phyloP scores from a whole-genome alignment of 1,140 invertebrate species.

The Drosophila nasuta region DNA sequence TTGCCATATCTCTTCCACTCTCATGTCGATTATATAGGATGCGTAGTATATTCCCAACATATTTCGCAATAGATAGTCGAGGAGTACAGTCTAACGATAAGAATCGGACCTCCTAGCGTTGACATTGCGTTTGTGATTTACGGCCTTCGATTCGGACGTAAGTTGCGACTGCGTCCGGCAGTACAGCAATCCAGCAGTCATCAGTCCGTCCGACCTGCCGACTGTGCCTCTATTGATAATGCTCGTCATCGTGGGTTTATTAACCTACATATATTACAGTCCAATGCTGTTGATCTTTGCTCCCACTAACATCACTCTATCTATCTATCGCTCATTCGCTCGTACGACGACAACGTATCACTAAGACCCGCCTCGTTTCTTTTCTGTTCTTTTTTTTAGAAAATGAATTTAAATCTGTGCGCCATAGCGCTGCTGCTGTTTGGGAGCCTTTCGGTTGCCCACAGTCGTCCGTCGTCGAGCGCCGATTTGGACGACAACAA shows the following conservation, averaged over 20 bases:
- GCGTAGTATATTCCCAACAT: not conserved
- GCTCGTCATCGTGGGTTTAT: slow-evolving; percentile 62
- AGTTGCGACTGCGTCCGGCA: not conserved
- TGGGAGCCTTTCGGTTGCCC: slow-evolving; percentile 56
- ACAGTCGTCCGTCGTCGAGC: slow-evolving; percentile 57
- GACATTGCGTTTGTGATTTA: slow-evolving; percentile 27
- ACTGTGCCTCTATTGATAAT: slow-evolving; percentile 8
- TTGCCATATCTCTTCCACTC: not conserved
- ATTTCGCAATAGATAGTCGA: slow-evolving; percentile 8
- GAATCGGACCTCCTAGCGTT: slow-evolving; percentile 17
- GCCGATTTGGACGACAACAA: slow-evolving; percentile 68
- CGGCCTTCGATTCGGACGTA: slow-evolving; percentile 18
- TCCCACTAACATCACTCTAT: not conserved
- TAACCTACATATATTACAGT: slow-evolving; percentile 75
- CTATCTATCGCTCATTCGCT: not conserved
- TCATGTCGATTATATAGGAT: not conserved
- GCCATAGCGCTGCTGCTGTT: slow-evolving; percentile 81
- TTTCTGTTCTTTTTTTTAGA: slow-evolving; percentile 44
- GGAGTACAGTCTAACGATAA: not conserved
- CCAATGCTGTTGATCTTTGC: slow-evolving; percentile 35
- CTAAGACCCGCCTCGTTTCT: slow-evolving; percentile 21
- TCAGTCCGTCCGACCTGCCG: not conserved
- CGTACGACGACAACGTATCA: not conserved
- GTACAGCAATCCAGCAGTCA: not conserved
- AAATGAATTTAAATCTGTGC: slow-evolving; percentile 84